phyloP scores from a whole-genome alignment of 1,140 invertebrate genomes.

The Halyomorpha halys region DNA sequence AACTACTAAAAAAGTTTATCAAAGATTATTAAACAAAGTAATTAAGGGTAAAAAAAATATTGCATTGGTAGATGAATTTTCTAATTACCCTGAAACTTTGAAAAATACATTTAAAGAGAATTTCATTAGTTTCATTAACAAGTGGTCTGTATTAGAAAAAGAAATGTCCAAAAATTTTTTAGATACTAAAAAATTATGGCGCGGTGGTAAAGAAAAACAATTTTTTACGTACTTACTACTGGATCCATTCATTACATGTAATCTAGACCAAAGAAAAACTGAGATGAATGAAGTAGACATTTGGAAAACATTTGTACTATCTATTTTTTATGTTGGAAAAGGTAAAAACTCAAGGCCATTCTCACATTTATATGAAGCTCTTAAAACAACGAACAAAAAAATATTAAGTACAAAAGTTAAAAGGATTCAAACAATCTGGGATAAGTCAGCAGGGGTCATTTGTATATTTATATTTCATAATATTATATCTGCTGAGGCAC shows the following conservation, averaged over 20 bases:
- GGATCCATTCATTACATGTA: constrained; percentile 17
- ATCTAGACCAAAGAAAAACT: not conserved
- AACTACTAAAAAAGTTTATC: constrained; percentile 20
- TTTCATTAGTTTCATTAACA: not conserved
- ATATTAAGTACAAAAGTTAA: constrained; percentile 41
- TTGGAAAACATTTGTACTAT: constrained; percentile 19
- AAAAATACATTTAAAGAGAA: constrained; percentile 12
- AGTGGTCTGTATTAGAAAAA: constrained; percentile 13
- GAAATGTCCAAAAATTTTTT: constrained; percentile 9
- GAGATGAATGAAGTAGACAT: constrained; percentile 6
- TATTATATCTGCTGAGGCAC: constrained; percentile 81
- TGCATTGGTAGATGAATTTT: not conserved
- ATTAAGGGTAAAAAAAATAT: not conserved
- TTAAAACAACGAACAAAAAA: constrained; percentile 16
- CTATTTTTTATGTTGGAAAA: constrained; percentile 26
- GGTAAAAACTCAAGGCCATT: constrained; percentile 21
- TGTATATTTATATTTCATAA: constrained; percentile 88
- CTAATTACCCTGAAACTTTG: not conserved
- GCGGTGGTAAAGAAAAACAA: constrained; percentile 8
- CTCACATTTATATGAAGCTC: constrained; percentile 21
- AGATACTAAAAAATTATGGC: not conserved
- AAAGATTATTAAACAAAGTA: constrained; percentile 3
- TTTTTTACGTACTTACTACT: constrained; percentile 22
- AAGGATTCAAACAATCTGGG: constrained; percentile 81
- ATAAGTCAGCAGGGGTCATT: constrained; percentile 66